phyloP scores from a whole-genome alignment of 2,113 vertebrate genomes.

The Pseudois nayaur region DNA sequence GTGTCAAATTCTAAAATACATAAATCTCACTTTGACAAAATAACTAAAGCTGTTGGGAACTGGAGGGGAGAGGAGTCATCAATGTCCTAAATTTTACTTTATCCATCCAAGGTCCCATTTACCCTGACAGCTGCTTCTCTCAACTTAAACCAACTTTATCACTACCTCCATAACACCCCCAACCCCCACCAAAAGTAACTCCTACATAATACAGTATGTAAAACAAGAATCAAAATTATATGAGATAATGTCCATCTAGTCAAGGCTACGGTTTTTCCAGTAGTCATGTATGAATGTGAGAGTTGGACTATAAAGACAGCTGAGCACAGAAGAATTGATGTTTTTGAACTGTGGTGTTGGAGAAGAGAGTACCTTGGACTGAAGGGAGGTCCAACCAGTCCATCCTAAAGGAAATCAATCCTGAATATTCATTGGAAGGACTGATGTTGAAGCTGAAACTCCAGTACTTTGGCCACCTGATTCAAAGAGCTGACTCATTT shows the following conservation, averaged over 20 bases:
- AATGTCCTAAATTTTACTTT: background rate
- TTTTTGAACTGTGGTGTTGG: background rate
- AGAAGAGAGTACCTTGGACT: background rate
- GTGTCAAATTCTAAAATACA: background rate
- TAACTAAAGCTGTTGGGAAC: background rate
- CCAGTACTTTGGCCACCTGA: background rate
- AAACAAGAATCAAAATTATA: conserved; percentile 6
- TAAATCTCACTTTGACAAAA: background rate
- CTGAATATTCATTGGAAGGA: background rate
- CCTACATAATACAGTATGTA: background rate
- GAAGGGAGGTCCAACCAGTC: background rate
- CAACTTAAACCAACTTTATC: background rate
- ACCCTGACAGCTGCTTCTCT: background rate
- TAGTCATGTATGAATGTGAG: background rate
- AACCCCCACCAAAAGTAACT: background rate
- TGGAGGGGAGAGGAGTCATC: background rate
- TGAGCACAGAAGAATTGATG: background rate
- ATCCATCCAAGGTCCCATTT: background rate
- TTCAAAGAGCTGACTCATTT: background rate
- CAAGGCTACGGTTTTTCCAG: background rate
- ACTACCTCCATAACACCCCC: background rate
- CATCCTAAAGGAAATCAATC: background rate
- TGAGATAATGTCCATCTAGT: background rate
- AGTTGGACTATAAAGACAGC: background rate
- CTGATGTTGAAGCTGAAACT: background rate